Evolutionary conservation across 1,140 invertebrate genomes (phyloP), one percentile per base, ranked within the genome.

Genomic region (Euwallacea similis): DNA sequence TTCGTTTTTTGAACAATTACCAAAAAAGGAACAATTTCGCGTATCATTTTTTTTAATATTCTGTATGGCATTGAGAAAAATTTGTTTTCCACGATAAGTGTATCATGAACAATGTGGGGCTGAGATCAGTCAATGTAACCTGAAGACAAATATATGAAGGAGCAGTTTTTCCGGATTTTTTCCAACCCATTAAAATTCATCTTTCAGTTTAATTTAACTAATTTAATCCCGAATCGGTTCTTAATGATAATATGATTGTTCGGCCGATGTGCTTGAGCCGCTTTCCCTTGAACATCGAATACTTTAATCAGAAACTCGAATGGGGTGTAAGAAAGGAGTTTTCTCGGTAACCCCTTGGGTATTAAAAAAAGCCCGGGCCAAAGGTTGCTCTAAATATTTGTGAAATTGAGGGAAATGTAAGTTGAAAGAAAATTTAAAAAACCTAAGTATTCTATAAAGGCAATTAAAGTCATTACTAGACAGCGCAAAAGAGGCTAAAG

Each of bases 381-480:
- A 50, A 50, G 46, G 46, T 50, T 50, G 46, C 13, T 50, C 46
- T 50, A 50, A 50, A 50, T 50, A 50, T 50, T 11, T 50, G 9
- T 50, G 9, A 50, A 13, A 10, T 11, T 11, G 46, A 13, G 9
- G 46, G 6, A 50, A 50, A 50, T 13, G 46, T 50, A 10, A 10
- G 21, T 33, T 21, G 55, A 9, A 58, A 46, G 15, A 13, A 46
- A 63, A 16, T 63, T 47, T 46, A 63, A 63, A 8, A 42, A 42
- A 61, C 59, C 13, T 33, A 33, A 33, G 21, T 33, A 33, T 33
- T 33, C n/a, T 44, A 21, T 55, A 66, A 66, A 55, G 21, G 64
- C 64, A 66, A 66, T 66, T 66, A 66, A 53, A 54, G 33, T 15
- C 64, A 66, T 53, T 66, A 66, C 50, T 66, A 66, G 64, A 55